Evolutionary conservation across 2,888 invertebrate genomes (phyloP), one percentile per base, ranked within the genome.

Genomic region (Acleris laterana): DNA sequence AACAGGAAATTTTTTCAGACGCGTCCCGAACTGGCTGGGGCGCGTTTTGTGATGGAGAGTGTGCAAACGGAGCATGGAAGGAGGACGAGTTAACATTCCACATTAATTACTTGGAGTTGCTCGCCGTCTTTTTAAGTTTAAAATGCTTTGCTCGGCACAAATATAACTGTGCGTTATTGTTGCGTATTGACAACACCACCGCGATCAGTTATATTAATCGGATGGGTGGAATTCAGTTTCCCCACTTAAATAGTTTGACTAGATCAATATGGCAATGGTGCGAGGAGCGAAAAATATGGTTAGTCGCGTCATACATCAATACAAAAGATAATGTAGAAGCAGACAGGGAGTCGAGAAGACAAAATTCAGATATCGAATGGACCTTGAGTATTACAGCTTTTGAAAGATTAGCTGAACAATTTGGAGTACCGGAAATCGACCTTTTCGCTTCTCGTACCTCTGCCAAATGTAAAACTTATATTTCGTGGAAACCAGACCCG

Each of bases 1-100:
- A 4, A n/a, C 7, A 3, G n/a, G 48, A 32, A 16, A 57, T 53
- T 28, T 77, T 68, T 32, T 63, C 72, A 22, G 76, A 76, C 65
- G 73, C 75, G 13, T 76, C 75, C 16, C 49, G 22, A 16, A 68
- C 71, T 9, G 76, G 74, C 5, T 74, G 74, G 73, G 72, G 74
- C 17, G 71, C 66, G 16, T 48, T 42, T 50, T 73, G 70, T 55
- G 20, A 66, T n/a, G 57, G 56, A 22, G 32, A 58, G 13, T 68
- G 42, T 19, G 63, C 69, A 51, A 63, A 68, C 22, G 75, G 76
- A 0, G 44, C n/a, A 28, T 68, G 68, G 68, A 46, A 48, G 17
- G 48, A 53, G 7, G 42, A 28, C 3, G 59, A 74, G 17, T 32
- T 38, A 19, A 22, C 13, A 6, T 19, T 44, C 2, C 74, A 74